Percentiles rank a stretch among this genome's conserved stretches.
Evolutionary conservation across 2,113 vertebrate genomes (phyloP).

Genomic region (Bubo scandiacus): DNA sequence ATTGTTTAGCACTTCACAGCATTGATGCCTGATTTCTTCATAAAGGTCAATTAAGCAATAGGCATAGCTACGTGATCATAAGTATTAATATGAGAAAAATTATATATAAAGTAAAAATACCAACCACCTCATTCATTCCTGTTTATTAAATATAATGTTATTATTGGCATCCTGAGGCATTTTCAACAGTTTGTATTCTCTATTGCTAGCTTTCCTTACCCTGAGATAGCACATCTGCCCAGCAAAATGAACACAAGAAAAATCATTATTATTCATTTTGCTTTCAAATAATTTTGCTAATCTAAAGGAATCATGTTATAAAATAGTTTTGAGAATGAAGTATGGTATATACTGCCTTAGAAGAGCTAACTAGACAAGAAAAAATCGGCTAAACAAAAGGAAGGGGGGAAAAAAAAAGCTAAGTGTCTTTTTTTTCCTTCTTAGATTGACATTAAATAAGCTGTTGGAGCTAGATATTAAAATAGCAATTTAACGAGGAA

Average conservation of each 20-base stretch:
- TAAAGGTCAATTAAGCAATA: neutral
- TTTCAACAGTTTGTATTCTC: neutral
- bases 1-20: neutral
- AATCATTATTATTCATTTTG: neutral
- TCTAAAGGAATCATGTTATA: neutral
- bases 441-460: neutral
- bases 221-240: neutral
- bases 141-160: neutral
- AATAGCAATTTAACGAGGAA: neutral
- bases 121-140: neutral
- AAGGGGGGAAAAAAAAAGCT: fast-evolving
- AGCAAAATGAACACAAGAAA: neutral
- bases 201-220: neutral
- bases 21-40: neutral
- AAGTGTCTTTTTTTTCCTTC: neutral
- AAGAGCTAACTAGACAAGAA: neutral
- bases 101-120: neutral
- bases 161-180: neutral
- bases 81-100: neutral
- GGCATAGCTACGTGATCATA: neutral
- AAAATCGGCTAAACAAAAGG: neutral
- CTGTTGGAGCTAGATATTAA: neutral
- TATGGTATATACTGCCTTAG: neutral
- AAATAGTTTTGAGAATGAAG: neutral
- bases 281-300: neutral